These are phyloP conservation scores for Stenodema calcarata DNA, from an alignment of 2,888 invertebrate genomes.

Conservation along the genomic window DNA sequence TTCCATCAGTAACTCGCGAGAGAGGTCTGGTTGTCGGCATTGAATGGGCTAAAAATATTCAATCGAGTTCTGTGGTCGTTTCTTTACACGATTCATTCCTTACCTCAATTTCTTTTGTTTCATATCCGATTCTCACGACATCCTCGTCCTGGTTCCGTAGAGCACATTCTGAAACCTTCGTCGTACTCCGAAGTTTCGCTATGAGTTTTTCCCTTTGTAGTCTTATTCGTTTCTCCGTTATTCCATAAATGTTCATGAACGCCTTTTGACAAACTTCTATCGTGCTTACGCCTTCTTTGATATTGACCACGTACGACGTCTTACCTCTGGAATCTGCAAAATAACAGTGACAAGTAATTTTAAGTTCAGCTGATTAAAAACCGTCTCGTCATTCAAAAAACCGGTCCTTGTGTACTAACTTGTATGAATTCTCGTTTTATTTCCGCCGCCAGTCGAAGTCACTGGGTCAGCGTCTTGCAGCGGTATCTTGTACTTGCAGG, in stretches of 20 bases:
- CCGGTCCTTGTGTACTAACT: constrained; percentile 25
- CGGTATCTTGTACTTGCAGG: constrained; percentile 66
- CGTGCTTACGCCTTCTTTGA: constrained; percentile 53
- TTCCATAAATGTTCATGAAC: constrained; percentile 66
- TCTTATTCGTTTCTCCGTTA: constrained; percentile 66
- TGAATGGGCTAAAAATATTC: no score
- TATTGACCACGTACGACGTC: constrained; percentile 46
- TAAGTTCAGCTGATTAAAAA: background rate
- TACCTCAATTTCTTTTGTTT: constrained; percentile 43
- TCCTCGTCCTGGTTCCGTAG: background rate
- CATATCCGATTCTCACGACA: background rate
- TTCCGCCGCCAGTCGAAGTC: background rate
- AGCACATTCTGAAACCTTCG: background rate
- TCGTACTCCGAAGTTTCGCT: constrained; percentile 56
- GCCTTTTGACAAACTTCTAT: constrained; percentile 67
- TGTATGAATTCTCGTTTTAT: constrained; percentile 47
- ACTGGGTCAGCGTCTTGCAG: background rate
- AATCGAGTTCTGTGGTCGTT: no score
- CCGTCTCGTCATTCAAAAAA: no score
- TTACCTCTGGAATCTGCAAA: constrained; percentile 55
- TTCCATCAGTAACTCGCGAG: no score
- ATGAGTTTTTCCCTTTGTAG: constrained; percentile 65
- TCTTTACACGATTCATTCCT: no score
- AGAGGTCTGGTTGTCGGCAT: no score
- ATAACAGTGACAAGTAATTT: background rate